Base-by-base conservation (phyloP, 2,113 vertebrate species). In the Python bivittatus region DNA sequence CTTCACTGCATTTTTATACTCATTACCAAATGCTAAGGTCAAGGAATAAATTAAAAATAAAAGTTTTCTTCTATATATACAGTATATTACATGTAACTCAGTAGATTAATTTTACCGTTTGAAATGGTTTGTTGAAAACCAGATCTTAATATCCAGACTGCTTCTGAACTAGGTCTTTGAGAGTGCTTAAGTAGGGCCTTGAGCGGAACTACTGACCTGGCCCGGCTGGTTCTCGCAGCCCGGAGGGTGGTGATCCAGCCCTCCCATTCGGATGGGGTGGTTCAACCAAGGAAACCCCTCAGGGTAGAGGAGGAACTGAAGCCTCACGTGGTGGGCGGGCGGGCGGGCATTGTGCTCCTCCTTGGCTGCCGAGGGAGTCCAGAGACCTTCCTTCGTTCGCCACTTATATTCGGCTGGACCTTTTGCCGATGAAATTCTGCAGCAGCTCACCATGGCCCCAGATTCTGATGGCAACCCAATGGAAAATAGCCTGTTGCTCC, bases 1-100 rank as follows among this genome's bases (percentile, higher is more conserved):
- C 53, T 95, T 95, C 95, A 96, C 95, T 96, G 85, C 86, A 90
- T 95, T 96, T 96, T 95, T 92, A 42, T 95, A 88, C 56, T 94
- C 92, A 94, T 93, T 57, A 91, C 88, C 93, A 95, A 95, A 64
- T 23, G 79, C 58, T 86, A n/a, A n/a, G n/a, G 60, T 96, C 83
- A 88, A 94, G 92, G 94, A 96, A 91, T 48, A 27, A n/a, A 53
- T 91, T 29, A 42, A 29, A 92, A 95, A 48, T 48, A 95, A 93
- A 25, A 27, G 25, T 91, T 92, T 92, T 92, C 38, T 7, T 52
- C 7, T 91, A 93, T 95, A 89, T 84, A n/a, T n/a, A n/a, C n/a
- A n/a, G n/a, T n/a, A n/a, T 0, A 17, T 84, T 92, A 92, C 89
- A 88, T 95, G 15, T 91, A 88, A 33, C 88, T 91, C 44, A 86